Percentiles rank a stretch among this genome's conserved stretches.
These are phyloP conservation scores for Strix occidentalis DNA, from an alignment of 2,797 vertebrate genomes.

Conservation along the genomic window DNA sequence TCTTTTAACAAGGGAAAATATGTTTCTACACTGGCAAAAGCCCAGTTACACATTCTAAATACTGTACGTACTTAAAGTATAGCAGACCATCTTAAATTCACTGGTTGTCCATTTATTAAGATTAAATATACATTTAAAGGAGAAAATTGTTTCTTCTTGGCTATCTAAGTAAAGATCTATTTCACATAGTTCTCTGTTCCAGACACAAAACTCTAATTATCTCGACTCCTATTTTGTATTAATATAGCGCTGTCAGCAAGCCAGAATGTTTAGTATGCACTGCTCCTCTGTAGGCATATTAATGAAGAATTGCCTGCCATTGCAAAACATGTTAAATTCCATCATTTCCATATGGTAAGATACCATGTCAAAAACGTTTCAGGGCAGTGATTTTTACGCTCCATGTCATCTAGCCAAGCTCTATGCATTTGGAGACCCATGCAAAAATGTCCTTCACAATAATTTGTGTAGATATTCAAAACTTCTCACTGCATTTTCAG, in stretches of 20 bases:
- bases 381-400: not conserved
- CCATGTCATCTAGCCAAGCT: not conserved
- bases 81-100: not conserved
- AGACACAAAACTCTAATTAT: slow-evolving; percentile 35
- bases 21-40: not conserved
- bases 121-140: not conserved
- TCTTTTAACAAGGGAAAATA: not conserved
- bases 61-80: not conserved
- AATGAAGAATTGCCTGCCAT: slow-evolving; percentile 23
- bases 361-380: not conserved
- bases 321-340: not conserved
- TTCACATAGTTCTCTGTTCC: not conserved
- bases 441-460: not conserved
- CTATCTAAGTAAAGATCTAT: not conserved
- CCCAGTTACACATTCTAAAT: not conserved
- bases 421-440: not conserved
- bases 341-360: not conserved
- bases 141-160: not conserved
- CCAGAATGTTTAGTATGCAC: not conserved
- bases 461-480: not conserved
- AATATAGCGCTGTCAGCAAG: slow-evolving; percentile 14
- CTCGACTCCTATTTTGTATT: not conserved
- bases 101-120: not conserved
- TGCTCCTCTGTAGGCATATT: not conserved
- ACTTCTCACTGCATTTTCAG: not conserved